A percentile compares a stretch with the other conserved stretches of the same genome.
Conservation (phyloP, 30 jellyfish, hydroid and myxozoan genomes). For the Hydractinia echinata region DNA sequence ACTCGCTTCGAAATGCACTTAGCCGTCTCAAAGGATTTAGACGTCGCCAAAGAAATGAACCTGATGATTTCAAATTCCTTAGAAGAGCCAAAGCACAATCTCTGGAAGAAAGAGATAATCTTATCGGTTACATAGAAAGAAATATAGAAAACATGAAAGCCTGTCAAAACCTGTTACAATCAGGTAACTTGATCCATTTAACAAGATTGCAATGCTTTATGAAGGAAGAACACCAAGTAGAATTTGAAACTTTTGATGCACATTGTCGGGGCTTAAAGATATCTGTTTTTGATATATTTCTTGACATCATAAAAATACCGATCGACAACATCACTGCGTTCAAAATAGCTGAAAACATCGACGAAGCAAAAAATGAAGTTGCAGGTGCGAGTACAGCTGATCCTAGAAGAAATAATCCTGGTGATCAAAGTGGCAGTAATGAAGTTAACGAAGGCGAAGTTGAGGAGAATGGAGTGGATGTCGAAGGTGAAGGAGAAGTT, state of each 20-base stretch:
- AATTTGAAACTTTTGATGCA: not conserved
- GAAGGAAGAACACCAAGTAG: not conserved
- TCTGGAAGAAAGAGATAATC: not conserved
- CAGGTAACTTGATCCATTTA: constrained; percentile 9
- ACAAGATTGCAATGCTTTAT: not conserved
- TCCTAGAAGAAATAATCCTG: not conserved
- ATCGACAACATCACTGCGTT: not conserved
- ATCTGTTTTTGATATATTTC: constrained; percentile 19
- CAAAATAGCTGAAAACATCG: not conserved
- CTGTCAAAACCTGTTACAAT: not conserved
- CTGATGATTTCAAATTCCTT: constrained; percentile 6
- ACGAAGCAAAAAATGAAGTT: not conserved
- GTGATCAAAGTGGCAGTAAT: no score
- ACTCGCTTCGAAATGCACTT: constrained; percentile 20
- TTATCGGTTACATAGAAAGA: not conserved
- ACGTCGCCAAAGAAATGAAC: not conserved
- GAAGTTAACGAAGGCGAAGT: not conserved
- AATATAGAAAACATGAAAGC: not conserved
- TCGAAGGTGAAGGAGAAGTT: constrained; percentile 70
- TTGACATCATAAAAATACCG: constrained; percentile 1
- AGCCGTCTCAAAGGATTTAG: not conserved
- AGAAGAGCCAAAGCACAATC: not conserved
- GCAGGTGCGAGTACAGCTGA: not conserved
- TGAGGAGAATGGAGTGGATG: constrained; percentile 23
- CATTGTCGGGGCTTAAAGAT: constrained; percentile 7